These are phyloP conservation scores for Cotesia typhae DNA, from an alignment of 1,140 invertebrate species.

Conservation along the genomic window DNA sequence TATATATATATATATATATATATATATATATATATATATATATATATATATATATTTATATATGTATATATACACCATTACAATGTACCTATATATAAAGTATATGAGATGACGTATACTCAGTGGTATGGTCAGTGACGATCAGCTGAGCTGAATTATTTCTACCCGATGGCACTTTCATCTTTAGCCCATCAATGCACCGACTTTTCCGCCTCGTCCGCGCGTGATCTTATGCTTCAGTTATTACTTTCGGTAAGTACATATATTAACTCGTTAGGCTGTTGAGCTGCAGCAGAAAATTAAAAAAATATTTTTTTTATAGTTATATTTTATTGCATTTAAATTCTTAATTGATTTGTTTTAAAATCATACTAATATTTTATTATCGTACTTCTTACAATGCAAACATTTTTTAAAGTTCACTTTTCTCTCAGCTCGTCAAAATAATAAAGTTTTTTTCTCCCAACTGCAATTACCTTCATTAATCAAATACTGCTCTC, in stretches of 20 bases:
- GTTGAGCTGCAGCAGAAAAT: not conserved
- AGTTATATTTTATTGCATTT: not conserved
- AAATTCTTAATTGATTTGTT: not conserved
- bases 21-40: not conserved
- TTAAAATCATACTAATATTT: too few relatives aligned
- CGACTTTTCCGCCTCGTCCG: constrained; percentile 21
- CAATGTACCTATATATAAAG: not conserved
- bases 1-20: not conserved
- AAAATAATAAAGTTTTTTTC: too few relatives aligned
- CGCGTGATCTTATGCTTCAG: constrained; percentile 27
- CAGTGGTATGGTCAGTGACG: constrained; percentile 19
- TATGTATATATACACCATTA: not conserved
- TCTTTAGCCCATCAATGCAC: constrained; percentile 14
- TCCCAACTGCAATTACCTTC: too few relatives aligned
- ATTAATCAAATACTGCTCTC: too few relatives aligned
- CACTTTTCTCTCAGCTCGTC: too few relatives aligned
- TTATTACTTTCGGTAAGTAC: constrained; percentile 18
- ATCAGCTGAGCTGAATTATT: constrained; percentile 34
- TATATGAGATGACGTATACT: not conserved
- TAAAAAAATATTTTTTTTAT: not conserved
- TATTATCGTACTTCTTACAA: too few relatives aligned
- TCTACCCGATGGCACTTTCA: constrained; percentile 20
- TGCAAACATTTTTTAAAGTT: too few relatives aligned
- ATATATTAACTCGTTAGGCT: not conserved
- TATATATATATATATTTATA: constrained; percentile 1